These are phyloP conservation scores for Clupea harengus DNA, from an alignment of 2,113 vertebrate species.

Conservation along the genomic window DNA sequence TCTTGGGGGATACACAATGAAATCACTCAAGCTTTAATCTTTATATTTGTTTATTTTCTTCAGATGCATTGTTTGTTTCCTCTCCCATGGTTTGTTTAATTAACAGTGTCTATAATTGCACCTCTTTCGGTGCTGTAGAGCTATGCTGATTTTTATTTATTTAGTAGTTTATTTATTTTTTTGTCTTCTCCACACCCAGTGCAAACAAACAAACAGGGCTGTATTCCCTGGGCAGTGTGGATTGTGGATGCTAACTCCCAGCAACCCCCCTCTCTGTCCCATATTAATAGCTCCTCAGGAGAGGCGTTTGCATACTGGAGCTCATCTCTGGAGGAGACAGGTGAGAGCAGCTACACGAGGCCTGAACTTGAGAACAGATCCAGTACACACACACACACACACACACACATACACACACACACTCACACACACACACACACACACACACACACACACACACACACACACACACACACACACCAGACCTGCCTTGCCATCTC, in stretches of 20 bases:
- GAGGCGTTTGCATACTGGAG: conserved; percentile 65
- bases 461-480: no score
- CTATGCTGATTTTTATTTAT: background rate
- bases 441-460: no score
- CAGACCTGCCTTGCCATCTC: conserved; percentile 66
- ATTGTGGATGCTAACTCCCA: conserved; percentile 53
- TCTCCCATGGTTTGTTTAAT: conserved; percentile 8
- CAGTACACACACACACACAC: no score
- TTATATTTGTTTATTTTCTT: conserved; percentile 5
- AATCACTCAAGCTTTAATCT: background rate
- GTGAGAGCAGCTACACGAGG: conserved; percentile 71
- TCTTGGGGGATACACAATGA: background rate
- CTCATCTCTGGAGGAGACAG: conserved; percentile 71
- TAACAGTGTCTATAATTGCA: background rate
- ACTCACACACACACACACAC: no score
- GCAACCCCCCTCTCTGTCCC: conserved; percentile 45
- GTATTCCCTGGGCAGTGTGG: conserved; percentile 55
- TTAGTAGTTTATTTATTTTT: conserved; percentile 24
- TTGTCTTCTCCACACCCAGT: conserved; percentile 51
- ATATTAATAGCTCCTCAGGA: conserved; percentile 76
- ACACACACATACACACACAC: no score
- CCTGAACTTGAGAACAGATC: conserved; percentile 73
- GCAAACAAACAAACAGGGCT: conserved; percentile 66
- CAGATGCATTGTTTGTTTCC: background rate
- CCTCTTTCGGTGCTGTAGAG: background rate